Conservation (phyloP, 2,113 vertebrate species). For the Coreoperca whiteheadi region DNA sequence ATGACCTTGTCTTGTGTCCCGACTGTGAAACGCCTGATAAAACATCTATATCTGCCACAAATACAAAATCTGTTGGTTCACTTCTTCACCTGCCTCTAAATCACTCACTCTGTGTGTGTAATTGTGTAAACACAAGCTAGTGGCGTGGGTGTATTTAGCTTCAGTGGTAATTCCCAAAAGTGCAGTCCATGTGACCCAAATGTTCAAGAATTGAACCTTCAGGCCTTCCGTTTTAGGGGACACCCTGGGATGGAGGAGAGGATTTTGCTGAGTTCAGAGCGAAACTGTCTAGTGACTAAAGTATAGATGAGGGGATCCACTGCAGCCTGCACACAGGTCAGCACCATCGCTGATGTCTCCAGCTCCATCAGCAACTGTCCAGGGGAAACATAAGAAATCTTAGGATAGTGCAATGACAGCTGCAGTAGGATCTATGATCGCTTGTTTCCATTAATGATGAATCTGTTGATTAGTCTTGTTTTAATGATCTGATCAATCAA, state of each 20-base stretch:
- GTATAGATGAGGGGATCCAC: constrained; percentile 80
- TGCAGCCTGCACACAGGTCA: constrained; percentile 73
- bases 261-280: constrained; percentile 68
- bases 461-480: too few species aligned
- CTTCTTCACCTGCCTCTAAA: constrained; percentile 43
- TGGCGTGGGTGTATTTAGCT: neutral
- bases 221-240: constrained; percentile 29
- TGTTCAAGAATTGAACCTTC: neutral
- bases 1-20: constrained; percentile 88
- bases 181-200: neutral
- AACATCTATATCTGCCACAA: constrained; percentile 87
- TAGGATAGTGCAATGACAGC: neutral
- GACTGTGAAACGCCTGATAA: constrained; percentile 87
- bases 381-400: neutral
- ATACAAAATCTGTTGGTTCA: constrained; percentile 56
- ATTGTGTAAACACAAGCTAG: constrained; percentile 4
- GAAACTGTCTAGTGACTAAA: constrained; percentile 77
- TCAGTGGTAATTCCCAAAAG: neutral
- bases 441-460: neutral
- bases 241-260: constrained; percentile 56
- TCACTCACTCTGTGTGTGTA: neutral
- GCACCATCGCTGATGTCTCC: constrained; percentile 69
- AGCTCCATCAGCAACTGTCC: constrained; percentile 66
- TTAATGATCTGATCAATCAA: neutral
- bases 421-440: too few species aligned